Evolutionary conservation across 2,888 invertebrate species (phyloP).

Genomic region (Chymomyza caudatula): DNA sequence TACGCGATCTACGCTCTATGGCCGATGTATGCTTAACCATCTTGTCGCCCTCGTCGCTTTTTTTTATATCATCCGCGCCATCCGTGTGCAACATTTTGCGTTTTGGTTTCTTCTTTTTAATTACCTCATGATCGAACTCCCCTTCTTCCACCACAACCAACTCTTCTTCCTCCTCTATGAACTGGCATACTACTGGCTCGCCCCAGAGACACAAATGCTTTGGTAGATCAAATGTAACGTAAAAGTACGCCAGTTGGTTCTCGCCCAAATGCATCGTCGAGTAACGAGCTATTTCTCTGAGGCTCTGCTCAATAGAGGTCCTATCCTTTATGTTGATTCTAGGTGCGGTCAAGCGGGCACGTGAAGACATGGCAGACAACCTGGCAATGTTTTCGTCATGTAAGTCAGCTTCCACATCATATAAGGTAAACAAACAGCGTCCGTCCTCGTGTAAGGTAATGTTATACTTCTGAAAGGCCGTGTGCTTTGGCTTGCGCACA

Average conservation of each 20-base stretch:
- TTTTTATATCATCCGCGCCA: background rate
- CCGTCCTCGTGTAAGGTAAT: conserved; percentile 61
- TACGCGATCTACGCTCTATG: background rate
- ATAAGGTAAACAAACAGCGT: conserved; percentile 30
- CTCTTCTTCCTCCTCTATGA: conserved; percentile 48
- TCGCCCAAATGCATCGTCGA: conserved; percentile 1
- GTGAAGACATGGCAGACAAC: no score
- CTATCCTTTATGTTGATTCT: background rate
- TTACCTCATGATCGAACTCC: background rate
- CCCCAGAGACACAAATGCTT: conserved; percentile 64
- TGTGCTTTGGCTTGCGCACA: conserved; percentile 60
- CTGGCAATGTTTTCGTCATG: background rate
- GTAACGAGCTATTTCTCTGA: background rate
- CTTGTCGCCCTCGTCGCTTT: background rate
- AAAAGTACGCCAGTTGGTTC: conserved; percentile 54
- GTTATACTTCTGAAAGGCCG: conserved; percentile 54
- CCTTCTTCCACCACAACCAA: no score
- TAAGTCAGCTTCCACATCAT: conserved; percentile 17
- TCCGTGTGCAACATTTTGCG: background rate
- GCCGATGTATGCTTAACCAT: background rate
- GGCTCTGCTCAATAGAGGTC: background rate
- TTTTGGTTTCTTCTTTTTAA: background rate
- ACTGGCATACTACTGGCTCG: conserved; percentile 69
- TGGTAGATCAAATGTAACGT: conserved; percentile 62
- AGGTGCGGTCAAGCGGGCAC: no score